Base-by-base conservation (phyloP, 2,888 invertebrate species). In the Trichopoda pennipes region DNA sequence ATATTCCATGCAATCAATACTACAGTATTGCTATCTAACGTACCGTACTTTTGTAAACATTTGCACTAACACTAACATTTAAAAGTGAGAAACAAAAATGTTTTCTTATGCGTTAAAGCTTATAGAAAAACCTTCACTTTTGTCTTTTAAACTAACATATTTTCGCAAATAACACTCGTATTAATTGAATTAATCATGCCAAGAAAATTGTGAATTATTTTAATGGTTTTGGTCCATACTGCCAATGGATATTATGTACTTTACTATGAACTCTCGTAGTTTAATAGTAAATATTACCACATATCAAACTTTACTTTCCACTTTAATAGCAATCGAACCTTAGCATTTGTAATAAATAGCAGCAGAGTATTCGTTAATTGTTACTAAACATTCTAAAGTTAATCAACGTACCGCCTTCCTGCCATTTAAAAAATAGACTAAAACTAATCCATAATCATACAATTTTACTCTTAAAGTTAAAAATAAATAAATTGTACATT, bases 141-240 rank as follows among this genome's bases (percentile, higher is more conserved):
- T 60, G 49, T 32, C 56, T 56, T 42, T 49, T 51, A 16, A 60
- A 56, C 47, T 38, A 47, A 32, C 35, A 38, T 38, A 38, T 38
- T 38, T 12, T 7, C 38, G 12, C 38, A 38, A 12, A 12, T 38
- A 38, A 38, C 2, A 38, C 2, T 10, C 3, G 32, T 51, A 21
- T 9, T 51, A 51, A 60, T 32, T 53, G 19, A 47, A 56, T 76
- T 14, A 66, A 66, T 77, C 80, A 78, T 81, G 83, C 80, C 85
- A 82, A 75, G 66, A 72, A 82, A 82, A 79, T 74, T 78, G 86
- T 88, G 90, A 90, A 90, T 90, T 90, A 88, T 88, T 88, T 90
- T 90, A 90, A 90, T 90, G 90, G 90, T 90, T 90, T 90, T 90
- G 89, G 90, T 89, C 90, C 90, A 90, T 90, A 90, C 90, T 90